Percentiles rank a stretch among this genome's conserved stretches.
These are phyloP conservation scores for Dryomyza anilis DNA, from an alignment of 2,888 invertebrate species.

Conservation along the genomic window DNA sequence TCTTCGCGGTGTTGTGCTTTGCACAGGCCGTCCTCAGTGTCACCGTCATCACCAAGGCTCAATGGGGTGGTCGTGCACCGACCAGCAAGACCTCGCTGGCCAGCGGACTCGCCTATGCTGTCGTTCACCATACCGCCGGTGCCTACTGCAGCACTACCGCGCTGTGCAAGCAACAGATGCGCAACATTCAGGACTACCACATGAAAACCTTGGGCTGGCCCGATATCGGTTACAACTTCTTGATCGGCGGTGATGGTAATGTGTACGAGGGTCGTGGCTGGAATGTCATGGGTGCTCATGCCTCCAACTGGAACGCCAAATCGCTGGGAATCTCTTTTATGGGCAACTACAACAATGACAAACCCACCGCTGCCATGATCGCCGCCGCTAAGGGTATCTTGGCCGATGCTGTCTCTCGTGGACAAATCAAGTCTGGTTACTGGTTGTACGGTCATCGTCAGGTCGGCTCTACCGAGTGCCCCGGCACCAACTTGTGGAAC, in stretches of 20 bases:
- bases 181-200: constrained; percentile 43
- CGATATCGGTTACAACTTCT: constrained; percentile 48
- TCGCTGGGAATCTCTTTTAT: constrained; percentile 46
- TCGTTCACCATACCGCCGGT: constrained; percentile 73
- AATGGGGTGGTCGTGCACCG: constrained; percentile 47
- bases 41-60: constrained; percentile 36
- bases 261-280: constrained; percentile 49
- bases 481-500: constrained; percentile 66
- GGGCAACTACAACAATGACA: constrained; percentile 39
- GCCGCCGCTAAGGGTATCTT: constrained; percentile 64
- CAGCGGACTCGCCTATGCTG: constrained; percentile 43
- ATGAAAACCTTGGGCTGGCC: constrained; percentile 41
- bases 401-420: constrained; percentile 64
- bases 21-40: constrained; percentile 22
- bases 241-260: constrained; percentile 47
- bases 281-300: constrained; percentile 45
- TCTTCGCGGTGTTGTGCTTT: constrained; percentile 22
- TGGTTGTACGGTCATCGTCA: constrained; percentile 69
- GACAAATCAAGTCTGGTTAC: constrained; percentile 65
- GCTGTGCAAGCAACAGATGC: constrained; percentile 40
- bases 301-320: constrained; percentile 41
- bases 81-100: constrained; percentile 30
- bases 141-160: constrained; percentile 42
- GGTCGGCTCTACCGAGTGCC: constrained; percentile 68
- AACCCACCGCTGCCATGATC: constrained; percentile 40